These are phyloP conservation scores for Drosophila seclusa DNA, from an alignment of 2,888 invertebrate genomes.

Conservation along the genomic window DNA sequence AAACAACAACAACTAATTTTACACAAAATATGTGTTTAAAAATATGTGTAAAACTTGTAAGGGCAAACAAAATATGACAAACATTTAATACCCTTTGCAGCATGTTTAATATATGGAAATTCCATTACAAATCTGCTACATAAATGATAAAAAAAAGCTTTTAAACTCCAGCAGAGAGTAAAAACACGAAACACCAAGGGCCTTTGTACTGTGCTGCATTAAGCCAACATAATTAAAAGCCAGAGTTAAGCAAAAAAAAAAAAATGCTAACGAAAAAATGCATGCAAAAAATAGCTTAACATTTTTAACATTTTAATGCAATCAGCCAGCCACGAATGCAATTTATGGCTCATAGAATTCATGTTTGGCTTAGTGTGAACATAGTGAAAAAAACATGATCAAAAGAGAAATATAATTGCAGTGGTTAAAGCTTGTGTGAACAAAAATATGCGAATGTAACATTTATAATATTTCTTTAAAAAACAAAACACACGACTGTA, in stretches of 20 bases:
- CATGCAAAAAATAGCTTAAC: slow-evolving; percentile 20
- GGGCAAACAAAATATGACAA: not conserved
- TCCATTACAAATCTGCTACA: not conserved
- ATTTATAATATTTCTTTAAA: not conserved
- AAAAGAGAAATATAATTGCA: slow-evolving; percentile 14
- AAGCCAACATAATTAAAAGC: slow-evolving; percentile 65
- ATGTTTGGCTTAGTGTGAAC: slow-evolving; percentile 29
- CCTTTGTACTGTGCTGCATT: slow-evolving; percentile 16
- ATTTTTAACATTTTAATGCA: slow-evolving; percentile 43
- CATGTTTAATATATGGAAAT: not conserved
- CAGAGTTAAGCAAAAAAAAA: slow-evolving; percentile 30
- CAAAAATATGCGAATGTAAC: not conserved
- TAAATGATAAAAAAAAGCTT: not conserved
- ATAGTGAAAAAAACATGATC: slow-evolving; percentile 13
- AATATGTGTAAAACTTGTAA: slow-evolving; percentile 8
- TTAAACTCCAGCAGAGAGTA: not conserved
- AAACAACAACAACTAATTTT: slow-evolving; percentile 20
- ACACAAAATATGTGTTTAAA: slow-evolving; percentile 39
- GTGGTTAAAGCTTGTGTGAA: not conserved
- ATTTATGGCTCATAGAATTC: slow-evolving; percentile 44
- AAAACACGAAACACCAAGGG: slow-evolving; percentile 15
- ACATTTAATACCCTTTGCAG: slow-evolving; percentile 9
- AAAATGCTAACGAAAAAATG: slow-evolving; percentile 4
- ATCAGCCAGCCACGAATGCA: slow-evolving; percentile 57
- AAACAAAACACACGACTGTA: not conserved